Conservation (phyloP, 2,797 vertebrate genomes). For the Bufotes viridis region DNA sequence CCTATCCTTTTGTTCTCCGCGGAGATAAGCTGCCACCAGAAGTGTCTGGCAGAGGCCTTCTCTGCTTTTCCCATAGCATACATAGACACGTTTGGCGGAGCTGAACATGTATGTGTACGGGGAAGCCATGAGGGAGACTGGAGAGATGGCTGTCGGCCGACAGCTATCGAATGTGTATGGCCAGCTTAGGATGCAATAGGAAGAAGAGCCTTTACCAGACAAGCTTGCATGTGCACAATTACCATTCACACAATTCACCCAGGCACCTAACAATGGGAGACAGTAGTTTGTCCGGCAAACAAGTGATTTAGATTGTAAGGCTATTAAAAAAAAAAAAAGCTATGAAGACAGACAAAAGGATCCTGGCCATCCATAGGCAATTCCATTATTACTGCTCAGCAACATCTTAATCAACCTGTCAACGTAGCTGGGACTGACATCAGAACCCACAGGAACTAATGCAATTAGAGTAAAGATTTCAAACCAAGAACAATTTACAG, state of each 20-base stretch:
- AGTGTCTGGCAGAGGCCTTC: too few species aligned
- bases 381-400: slow-evolving; percentile 43
- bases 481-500: slow-evolving; percentile 54
- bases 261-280: not conserved
- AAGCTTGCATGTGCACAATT: not conserved
- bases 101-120: too few species aligned
- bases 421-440: slow-evolving; percentile 50
- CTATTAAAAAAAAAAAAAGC: slow-evolving; percentile 11
- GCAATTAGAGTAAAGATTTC: slow-evolving; percentile 55
- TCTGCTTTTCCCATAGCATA: too few species aligned
- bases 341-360: not conserved
- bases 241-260: not conserved
- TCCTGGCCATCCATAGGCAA: slow-evolving; percentile 1
- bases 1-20: too few species aligned
- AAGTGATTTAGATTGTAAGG: not conserved
- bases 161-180: too few species aligned
- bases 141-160: too few species aligned
- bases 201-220: not conserved
- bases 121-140: too few species aligned
- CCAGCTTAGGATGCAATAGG: not conserved
- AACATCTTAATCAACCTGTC: slow-evolving; percentile 57
- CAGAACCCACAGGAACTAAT: slow-evolving; percentile 50
- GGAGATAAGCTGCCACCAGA: too few species aligned
- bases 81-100: too few species aligned
- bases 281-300: slow-evolving; percentile 5